Conservation (phyloP, 1,140 invertebrate species). For the Trachelipus rathkii region DNA sequence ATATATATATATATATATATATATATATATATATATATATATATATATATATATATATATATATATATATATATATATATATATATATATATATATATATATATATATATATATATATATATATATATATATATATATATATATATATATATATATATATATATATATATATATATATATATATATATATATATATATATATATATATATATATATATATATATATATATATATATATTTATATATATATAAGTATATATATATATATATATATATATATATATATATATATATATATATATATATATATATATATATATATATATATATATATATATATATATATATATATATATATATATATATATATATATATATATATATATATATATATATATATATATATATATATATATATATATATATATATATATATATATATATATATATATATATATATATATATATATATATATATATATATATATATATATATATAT, state of each 20-base stretch:
- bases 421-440: neutral
- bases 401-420: constrained; percentile 2
- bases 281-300: constrained; percentile 15
- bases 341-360: constrained; percentile 15
- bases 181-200: constrained; percentile 13
- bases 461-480: constrained; percentile 2
- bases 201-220: constrained; percentile 11
- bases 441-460: constrained; percentile 5
- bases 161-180: constrained; percentile 15
- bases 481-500: too few species aligned
- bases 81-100: too few species aligned
- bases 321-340: constrained; percentile 8
- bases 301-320: constrained; percentile 1
- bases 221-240: constrained; percentile 11
- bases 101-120: too few species aligned
- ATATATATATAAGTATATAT: constrained; percentile 7
- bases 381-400: neutral
- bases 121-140: too few species aligned
- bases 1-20: too few species aligned
- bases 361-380: neutral
- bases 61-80: too few species aligned
- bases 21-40: too few species aligned
- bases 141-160: constrained; percentile 11
- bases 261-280: constrained; percentile 15
- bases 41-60: too few species aligned